A percentile compares a stretch with the other conserved stretches of the same genome.
Conservation (phyloP, 1,140 invertebrate genomes). For the Diorhabda carinulata region DNA sequence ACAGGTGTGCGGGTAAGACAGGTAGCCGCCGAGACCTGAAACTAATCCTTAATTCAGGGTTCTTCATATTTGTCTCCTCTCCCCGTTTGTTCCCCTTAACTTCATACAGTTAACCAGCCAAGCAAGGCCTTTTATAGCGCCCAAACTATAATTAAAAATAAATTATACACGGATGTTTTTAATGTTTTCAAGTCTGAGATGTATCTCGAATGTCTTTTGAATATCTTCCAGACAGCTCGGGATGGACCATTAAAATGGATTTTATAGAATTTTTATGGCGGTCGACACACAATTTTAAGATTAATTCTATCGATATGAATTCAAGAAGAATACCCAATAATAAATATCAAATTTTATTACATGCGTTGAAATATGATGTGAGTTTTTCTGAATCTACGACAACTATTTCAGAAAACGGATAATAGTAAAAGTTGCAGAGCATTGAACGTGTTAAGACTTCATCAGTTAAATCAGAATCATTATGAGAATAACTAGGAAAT, state of each 20-base stretch:
- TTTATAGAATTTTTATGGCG: neutral
- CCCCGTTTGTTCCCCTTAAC: neutral
- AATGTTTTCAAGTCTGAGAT: neutral
- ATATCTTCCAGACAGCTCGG: neutral
- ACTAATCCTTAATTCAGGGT: neutral
- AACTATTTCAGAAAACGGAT: no score
- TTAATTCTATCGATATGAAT: neutral
- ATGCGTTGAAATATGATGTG: no score
- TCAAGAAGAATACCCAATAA: no score
- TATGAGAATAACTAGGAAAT: no score
- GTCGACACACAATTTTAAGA: neutral
- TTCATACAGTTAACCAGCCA: neutral
- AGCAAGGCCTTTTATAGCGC: neutral
- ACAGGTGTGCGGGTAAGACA: slow-evolving; percentile 1
- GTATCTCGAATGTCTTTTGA: neutral
- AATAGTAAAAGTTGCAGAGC: no score
- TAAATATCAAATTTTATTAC: no score
- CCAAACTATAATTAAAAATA: neutral
- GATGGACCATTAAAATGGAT: slow-evolving; percentile 1
- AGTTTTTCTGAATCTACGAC: no score
- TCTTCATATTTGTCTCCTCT: neutral
- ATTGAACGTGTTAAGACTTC: no score
- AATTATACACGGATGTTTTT: neutral
- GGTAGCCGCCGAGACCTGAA: neutral
- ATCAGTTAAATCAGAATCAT: no score